Evolutionary conservation across 2,888 invertebrate species (phyloP).

Genomic region (Pediacus dermestoides): DNA sequence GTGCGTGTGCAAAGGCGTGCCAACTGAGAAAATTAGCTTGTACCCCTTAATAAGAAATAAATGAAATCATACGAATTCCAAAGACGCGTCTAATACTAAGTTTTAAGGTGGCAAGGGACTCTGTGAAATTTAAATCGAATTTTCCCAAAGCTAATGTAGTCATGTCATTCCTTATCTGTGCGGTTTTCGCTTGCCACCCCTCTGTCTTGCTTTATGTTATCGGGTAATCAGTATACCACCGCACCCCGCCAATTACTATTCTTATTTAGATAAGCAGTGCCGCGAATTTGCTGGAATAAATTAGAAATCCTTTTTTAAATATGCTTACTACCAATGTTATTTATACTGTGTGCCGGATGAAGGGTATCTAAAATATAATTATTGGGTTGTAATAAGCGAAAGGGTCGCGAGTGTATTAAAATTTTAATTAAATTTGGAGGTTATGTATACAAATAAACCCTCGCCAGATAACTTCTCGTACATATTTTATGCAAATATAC

Average conservation of each 20-base stretch:
- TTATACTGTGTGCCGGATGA: background rate
- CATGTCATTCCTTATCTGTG: constrained; percentile 42
- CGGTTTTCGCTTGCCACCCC: constrained; percentile 31
- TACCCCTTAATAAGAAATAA: too few relatives aligned
- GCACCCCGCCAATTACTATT: constrained; percentile 31
- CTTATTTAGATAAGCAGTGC: constrained; percentile 32
- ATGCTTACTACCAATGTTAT: background rate
- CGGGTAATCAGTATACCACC: constrained; percentile 3
- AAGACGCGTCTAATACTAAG: constrained; percentile 25
- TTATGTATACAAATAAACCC: too few relatives aligned
- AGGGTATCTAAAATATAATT: constrained; percentile 2
- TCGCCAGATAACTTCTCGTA: too few relatives aligned
- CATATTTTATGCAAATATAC: too few relatives aligned
- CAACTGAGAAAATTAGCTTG: too few relatives aligned
- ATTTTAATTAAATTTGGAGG: constrained; percentile 3
- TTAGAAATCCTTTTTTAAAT: constrained; percentile 11
- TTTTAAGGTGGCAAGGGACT: constrained; percentile 16
- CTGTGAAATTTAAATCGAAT: constrained; percentile 39
- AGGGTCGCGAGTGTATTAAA: constrained; percentile 1
- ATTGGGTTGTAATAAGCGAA: background rate
- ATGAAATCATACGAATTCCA: constrained; percentile 23
- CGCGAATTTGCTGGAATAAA: constrained; percentile 15
- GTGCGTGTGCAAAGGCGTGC: too few relatives aligned
- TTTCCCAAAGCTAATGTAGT: constrained; percentile 34
- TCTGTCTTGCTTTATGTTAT: constrained; percentile 1